These are phyloP conservation scores for Tricholaema leucomelas DNA, from an alignment of 2,113 vertebrate species.

Conservation along the genomic window DNA sequence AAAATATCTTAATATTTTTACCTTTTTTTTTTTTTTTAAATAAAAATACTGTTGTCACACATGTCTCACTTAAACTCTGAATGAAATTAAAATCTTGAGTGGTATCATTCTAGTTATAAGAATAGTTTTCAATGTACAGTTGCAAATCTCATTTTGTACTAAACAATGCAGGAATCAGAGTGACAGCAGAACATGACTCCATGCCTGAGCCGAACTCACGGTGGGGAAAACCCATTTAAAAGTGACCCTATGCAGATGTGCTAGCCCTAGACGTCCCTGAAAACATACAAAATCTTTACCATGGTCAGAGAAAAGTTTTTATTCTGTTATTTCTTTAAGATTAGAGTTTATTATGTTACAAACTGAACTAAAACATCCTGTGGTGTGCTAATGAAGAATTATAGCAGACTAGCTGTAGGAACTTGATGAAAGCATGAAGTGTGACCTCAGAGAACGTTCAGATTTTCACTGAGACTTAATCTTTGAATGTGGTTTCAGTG, in stretches of 20 bases:
- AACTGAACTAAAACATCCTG: not conserved
- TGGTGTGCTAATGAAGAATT: not conserved
- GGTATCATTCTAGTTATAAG: not conserved
- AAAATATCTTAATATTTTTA: not conserved
- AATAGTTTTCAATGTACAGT: not conserved
- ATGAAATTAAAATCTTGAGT: not conserved
- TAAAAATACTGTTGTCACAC: not conserved
- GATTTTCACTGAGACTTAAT: not conserved
- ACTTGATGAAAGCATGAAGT: not conserved
- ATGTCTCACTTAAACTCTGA: not conserved
- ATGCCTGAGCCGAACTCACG: fast-evolving
- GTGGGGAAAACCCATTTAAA: not conserved
- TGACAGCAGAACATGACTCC: not conserved
- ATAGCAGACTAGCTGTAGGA: not conserved
- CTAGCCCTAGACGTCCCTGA: not conserved
- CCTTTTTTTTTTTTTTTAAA: not conserved
- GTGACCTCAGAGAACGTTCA: not conserved
- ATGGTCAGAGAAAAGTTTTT: not conserved
- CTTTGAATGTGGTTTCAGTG: not conserved
- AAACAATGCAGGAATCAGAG: not conserved
- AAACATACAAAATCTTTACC: not conserved
- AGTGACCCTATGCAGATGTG: not conserved
- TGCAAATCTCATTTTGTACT: not conserved
- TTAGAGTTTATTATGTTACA: not conserved
- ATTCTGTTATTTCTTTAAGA: not conserved